Evolutionary conservation across 2,113 vertebrate species (phyloP).

Genomic region (Poecilia latipinna): DNA sequence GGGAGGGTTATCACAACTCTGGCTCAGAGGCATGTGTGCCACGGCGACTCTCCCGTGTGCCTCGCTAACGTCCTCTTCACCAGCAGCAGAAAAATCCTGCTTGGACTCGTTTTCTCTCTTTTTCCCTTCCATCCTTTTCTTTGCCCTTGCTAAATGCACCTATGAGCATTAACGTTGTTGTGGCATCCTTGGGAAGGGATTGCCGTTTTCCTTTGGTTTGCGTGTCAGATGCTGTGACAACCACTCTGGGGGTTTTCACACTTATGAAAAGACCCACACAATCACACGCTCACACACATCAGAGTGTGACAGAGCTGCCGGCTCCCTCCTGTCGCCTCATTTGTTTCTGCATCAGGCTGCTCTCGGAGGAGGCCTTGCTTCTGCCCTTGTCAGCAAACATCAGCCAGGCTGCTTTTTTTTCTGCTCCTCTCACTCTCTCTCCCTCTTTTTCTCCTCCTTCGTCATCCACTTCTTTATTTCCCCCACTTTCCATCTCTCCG

Average conservation of each 20-base stretch:
- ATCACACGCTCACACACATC: conserved; percentile 26
- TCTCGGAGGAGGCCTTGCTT: conserved; percentile 65
- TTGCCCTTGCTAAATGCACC: conserved; percentile 57
- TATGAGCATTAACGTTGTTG: conserved; percentile 46
- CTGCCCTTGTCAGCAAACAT: conserved; percentile 74
- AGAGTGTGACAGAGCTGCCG: conserved; percentile 67
- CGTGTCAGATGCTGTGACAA: conserved; percentile 60
- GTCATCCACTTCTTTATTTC: conserved; percentile 19
- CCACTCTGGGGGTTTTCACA: conserved; percentile 56
- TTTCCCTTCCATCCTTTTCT: conserved; percentile 2
- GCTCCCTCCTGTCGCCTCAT: conserved; percentile 71
- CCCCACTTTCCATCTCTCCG: conserved; percentile 17
- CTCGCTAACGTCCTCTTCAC: conserved; percentile 42
- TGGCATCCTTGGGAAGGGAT: conserved; percentile 38
- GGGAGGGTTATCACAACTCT: conserved; percentile 25
- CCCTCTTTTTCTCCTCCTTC: background rate
- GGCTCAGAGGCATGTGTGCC: conserved; percentile 20
- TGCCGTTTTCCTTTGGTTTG: conserved; percentile 56
- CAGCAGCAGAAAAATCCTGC: conserved; percentile 33
- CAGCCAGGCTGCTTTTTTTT: conserved; percentile 41
- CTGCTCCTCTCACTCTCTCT: conserved; percentile 31
- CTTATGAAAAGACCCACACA: conserved; percentile 46
- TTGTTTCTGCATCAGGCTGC: conserved; percentile 70
- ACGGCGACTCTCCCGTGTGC: conserved; percentile 38
- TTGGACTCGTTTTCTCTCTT: conserved; percentile 4